These are phyloP conservation scores for Kryphioiulus occultus DNA, from an alignment of 2,888 invertebrate species.

Conservation along the genomic window DNA sequence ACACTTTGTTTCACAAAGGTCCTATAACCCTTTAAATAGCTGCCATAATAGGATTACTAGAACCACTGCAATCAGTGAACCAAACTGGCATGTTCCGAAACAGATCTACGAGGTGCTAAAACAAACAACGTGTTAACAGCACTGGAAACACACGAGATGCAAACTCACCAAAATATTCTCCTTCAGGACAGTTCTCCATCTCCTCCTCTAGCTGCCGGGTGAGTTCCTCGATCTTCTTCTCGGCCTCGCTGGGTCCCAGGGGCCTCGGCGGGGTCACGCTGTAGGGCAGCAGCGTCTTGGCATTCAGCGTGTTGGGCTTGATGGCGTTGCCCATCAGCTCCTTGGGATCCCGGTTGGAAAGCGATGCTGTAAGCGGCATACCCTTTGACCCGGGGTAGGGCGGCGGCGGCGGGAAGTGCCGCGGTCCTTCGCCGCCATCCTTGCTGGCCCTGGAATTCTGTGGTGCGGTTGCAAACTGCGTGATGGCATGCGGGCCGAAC, in stretches of 20 bases:
- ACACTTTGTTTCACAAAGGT: too few relatives aligned
- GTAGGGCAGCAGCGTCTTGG: slow-evolving; percentile 73
- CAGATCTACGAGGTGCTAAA: too few relatives aligned
- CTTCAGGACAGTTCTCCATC: slow-evolving; percentile 94
- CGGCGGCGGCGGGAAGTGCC: slow-evolving; percentile 55
- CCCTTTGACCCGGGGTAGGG: slow-evolving; percentile 56
- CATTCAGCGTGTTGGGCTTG: slow-evolving; percentile 53
- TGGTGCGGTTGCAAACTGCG: slow-evolving; percentile 39
- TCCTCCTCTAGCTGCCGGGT: slow-evolving; percentile 92
- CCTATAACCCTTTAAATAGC: too few relatives aligned
- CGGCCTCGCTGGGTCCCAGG: slow-evolving; percentile 87
- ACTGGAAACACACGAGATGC: background rate
- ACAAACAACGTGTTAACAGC: too few relatives aligned
- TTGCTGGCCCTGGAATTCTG: background rate
- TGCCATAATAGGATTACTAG: too few relatives aligned
- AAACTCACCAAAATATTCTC: slow-evolving; percentile 91
- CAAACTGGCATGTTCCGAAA: too few relatives aligned
- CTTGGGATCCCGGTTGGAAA: background rate
- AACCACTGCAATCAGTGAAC: too few relatives aligned
- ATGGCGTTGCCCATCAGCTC: background rate
- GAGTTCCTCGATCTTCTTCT: slow-evolving; percentile 90
- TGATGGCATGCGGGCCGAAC: slow-evolving; percentile 49
- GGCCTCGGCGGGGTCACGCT: slow-evolving; percentile 88
- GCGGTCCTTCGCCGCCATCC: background rate
- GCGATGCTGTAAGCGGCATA: background rate